A percentile compares a stretch with the other conserved stretches of the same genome.
phyloP scores from a whole-genome alignment of 2,888 invertebrate genomes.

The Yponomeuta sedellus region DNA sequence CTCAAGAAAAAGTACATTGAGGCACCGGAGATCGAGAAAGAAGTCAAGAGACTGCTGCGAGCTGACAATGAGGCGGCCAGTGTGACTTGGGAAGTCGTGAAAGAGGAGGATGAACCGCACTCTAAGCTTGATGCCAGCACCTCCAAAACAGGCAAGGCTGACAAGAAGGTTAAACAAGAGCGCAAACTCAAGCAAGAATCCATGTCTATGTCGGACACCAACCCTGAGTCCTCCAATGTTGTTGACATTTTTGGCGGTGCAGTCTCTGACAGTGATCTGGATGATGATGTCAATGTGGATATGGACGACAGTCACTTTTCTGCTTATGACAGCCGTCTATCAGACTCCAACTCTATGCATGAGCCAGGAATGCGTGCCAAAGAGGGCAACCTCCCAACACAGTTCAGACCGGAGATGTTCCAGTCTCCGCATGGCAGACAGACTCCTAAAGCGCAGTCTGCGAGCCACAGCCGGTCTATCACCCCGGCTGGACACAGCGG shows the following conservation, averaged over 20 bases:
- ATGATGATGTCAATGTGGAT: conserved; percentile 87
- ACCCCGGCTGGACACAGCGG: conserved; percentile 30
- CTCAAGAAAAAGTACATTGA: conserved; percentile 97
- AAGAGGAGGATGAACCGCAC: conserved; percentile 90
- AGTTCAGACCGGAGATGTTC: conserved; percentile 59
- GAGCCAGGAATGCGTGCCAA: conserved; percentile 24
- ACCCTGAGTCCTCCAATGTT: conserved; percentile 53
- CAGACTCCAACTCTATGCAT: conserved; percentile 73
- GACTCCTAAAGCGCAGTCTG: conserved; percentile 18
- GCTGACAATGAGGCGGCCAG: conserved; percentile 95
- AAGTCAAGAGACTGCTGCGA: conserved; percentile 93
- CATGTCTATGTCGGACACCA: conserved; percentile 30
- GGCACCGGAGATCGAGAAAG: conserved; percentile 98
- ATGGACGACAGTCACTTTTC: conserved; percentile 88
- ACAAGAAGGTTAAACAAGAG: conserved; percentile 52
- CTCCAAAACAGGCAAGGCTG: conserved; percentile 36
- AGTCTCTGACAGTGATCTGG: conserved; percentile 90
- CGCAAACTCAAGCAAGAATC: conserved; percentile 32
- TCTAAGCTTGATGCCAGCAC: conserved; percentile 48
- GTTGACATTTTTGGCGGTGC: conserved; percentile 94
- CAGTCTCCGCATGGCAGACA: conserved; percentile 29
- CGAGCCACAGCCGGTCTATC: conserved; percentile 33
- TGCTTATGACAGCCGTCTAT: conserved; percentile 83
- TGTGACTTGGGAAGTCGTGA: conserved; percentile 92
- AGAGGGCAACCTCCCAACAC: conserved; percentile 39